Evolutionary conservation across 2,888 invertebrate genomes (phyloP).

Genomic region (Unio delphinus): DNA sequence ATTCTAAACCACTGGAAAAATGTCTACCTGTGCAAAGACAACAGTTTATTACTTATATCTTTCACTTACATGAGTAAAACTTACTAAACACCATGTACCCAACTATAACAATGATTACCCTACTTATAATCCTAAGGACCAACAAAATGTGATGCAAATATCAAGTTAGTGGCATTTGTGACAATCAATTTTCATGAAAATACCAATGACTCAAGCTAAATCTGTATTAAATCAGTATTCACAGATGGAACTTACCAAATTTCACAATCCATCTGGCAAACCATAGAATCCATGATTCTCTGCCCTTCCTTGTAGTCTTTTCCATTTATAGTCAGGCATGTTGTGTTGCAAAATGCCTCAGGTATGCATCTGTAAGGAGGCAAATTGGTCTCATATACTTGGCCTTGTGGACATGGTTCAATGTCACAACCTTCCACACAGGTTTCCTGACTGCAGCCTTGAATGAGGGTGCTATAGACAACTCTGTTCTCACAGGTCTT

Average conservation of each 20-base stretch:
- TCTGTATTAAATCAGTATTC: too few species aligned
- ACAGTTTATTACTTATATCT: too few species aligned
- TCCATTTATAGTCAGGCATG: conserved; percentile 81
- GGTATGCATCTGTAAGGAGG: conserved; percentile 83
- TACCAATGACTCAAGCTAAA: too few species aligned
- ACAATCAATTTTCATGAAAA: too few species aligned
- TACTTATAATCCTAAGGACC: too few species aligned
- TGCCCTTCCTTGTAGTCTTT: conserved; percentile 83
- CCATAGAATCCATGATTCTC: conserved; percentile 76
- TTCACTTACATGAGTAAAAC: too few species aligned
- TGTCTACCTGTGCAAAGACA: too few species aligned
- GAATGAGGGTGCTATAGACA: conserved; percentile 76
- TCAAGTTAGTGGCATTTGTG: too few species aligned
- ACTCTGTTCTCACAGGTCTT: conserved; percentile 87
- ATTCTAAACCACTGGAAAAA: too few species aligned
- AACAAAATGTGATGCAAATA: too few species aligned
- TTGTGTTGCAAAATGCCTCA: conserved; percentile 79
- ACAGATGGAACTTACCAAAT: conserved; percentile 76
- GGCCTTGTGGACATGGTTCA: conserved; percentile 81
- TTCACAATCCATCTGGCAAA: conserved; percentile 79
- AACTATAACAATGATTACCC: too few species aligned
- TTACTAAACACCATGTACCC: too few species aligned
- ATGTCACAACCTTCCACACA: conserved; percentile 81
- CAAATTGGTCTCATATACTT: conserved; percentile 80
- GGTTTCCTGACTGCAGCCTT: conserved; percentile 72